Percentiles rank a stretch among this genome's conserved stretches.
Conservation (phyloP, 37 sponge, comb jelly and placozoan species). For the Bolinopsis microptera region DNA sequence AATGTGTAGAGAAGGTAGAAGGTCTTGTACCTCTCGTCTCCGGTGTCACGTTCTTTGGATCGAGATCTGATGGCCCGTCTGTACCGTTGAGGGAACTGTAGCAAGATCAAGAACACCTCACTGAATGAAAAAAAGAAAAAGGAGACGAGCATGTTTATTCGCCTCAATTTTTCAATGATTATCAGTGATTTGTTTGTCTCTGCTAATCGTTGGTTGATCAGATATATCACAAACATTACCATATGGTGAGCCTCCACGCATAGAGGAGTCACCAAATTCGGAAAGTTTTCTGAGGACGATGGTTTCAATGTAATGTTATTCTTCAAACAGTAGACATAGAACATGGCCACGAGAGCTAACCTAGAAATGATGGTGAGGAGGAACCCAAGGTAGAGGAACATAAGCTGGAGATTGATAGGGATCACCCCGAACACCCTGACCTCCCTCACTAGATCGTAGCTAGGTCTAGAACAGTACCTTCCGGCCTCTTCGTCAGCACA, state of each 20-base stretch:
- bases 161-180: not conserved
- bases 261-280: slow-evolving; percentile 21
- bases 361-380: slow-evolving; percentile 54
- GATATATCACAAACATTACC: slow-evolving; percentile 15
- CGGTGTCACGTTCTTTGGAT: not conserved
- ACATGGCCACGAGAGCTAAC: not conserved
- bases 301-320: not conserved
- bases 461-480: not conserved
- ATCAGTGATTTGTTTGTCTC: not conserved
- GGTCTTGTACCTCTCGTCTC: slow-evolving; percentile 5
- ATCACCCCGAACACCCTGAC: not conserved
- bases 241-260: not conserved
- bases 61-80: slow-evolving; percentile 8
- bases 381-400: slow-evolving; percentile 17
- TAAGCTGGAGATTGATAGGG: not conserved
- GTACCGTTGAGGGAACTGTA: slow-evolving; percentile 40
- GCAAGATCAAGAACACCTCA: slow-evolving; percentile 35
- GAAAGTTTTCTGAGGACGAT: not conserved
- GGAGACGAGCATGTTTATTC: slow-evolving; percentile 34
- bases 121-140: slow-evolving; percentile 32
- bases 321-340: not conserved
- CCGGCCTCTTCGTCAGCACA: slow-evolving; percentile 59
- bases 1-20: slow-evolving; percentile 1
- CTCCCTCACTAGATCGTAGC: not conserved
- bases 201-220: not conserved